A percentile compares a stretch with the other conserved stretches of the same genome.
phyloP scores from a whole-genome alignment of 2,113 vertebrate genomes.

The Hemichromis elongatus region DNA sequence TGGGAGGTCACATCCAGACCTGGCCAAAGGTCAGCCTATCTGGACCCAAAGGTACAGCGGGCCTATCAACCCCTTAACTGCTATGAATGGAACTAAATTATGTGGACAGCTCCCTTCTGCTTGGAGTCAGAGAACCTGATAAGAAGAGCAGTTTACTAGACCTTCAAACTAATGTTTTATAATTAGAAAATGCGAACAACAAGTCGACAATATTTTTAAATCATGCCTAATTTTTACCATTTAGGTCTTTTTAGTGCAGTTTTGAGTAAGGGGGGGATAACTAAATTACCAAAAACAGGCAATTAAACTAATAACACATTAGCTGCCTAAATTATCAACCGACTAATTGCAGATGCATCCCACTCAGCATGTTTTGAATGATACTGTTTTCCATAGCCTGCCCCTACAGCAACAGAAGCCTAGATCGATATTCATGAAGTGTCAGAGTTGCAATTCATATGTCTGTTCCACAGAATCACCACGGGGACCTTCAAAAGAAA shows the following conservation, averaged over 20 bases:
- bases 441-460: slow-evolving; percentile 44
- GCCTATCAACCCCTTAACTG: slow-evolving; percentile 35
- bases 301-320: slow-evolving; percentile 47
- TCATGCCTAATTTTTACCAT: background rate
- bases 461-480: slow-evolving; percentile 39
- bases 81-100: slow-evolving; percentile 42
- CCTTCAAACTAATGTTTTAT: background rate
- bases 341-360: slow-evolving; percentile 29
- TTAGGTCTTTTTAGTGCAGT: background rate
- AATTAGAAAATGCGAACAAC: background rate
- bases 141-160: background rate
- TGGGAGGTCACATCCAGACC: slow-evolving; percentile 62
- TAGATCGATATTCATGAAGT: slow-evolving; percentile 48
- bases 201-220: background rate
- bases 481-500: slow-evolving; percentile 29
- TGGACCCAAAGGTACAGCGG: slow-evolving; percentile 28
- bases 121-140: background rate
- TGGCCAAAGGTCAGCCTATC: slow-evolving; percentile 59
- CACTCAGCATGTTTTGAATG: slow-evolving; percentile 42
- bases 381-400: slow-evolving; percentile 28
- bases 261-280: background rate
- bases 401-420: slow-evolving; percentile 4
- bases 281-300: slow-evolving; percentile 27
- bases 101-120: background rate
- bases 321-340: slow-evolving; percentile 20